Base-by-base conservation (phyloP, 2,888 invertebrate species). In the Argyresthia goedartella region DNA sequence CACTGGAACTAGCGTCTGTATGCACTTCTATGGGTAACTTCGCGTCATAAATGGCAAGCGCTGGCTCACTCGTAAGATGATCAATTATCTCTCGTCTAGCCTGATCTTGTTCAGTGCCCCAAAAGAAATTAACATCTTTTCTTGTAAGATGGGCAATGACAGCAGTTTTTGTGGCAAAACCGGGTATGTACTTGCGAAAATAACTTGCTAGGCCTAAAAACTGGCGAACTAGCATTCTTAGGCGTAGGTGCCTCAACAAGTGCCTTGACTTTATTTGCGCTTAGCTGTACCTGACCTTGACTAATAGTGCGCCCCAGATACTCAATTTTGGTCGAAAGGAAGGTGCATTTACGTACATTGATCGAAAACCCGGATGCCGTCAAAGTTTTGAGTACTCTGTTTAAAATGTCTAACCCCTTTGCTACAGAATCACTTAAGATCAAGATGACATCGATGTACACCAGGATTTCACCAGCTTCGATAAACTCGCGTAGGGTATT, bases 1-100 rank as follows among this genome's bases (percentile, higher is more conserved):
- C 59, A 9, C 55, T 11, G 9, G 42, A 36, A 44, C 58, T 60
- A 0, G 64, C 60, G 42, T 63, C 60, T 0, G 61, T 60, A 49
- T 63, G 62, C 3, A 63, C 44, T 36, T 62, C 57, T 10, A 54
- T 59, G 10, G 53, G 54, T 4, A 57, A 52, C 13, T 51, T 49
- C 7, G 53, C 55, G 33, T 59, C 54, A 43, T 54, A 62, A 4
- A 59, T 52, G 8, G 52, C 52, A 13, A 62, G 46, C 14, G 57
- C 44, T 39, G 57, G 62, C n/a, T 49, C 49, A 34, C 25, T 49
- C 4, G 49, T 49, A 4, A 53, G 14, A 11, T 10, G 6, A 8
- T 42, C 35, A 15, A 53, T 49, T 7, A 53, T 7, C 11, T 49
- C 44, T 35, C 49, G 33, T 10, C 49, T 42, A 8, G 39, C 41